These are phyloP conservation scores for Bombus waltoni DNA, from an alignment of 1,140 invertebrate genomes.

Conservation along the genomic window DNA sequence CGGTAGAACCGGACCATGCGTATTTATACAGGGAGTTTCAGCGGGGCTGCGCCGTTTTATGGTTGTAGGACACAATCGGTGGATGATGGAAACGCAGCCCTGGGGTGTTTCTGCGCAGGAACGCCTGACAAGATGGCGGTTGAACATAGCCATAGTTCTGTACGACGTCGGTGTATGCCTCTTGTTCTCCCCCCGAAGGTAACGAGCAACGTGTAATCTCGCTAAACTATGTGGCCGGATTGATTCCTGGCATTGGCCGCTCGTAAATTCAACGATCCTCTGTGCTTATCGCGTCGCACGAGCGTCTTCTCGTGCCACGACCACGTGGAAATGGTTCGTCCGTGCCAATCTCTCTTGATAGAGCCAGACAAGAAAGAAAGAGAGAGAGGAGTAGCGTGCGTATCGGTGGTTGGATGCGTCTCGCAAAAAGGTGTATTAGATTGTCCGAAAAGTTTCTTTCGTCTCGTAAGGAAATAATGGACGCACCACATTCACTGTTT, in stretches of 20 bases:
- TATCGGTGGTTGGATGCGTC: background rate
- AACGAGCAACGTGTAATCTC: conserved; percentile 73
- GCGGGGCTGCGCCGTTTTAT: conserved; percentile 15
- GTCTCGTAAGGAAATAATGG: too few species aligned
- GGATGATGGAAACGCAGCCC: conserved; percentile 67
- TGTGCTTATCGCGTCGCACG: conserved; percentile 69
- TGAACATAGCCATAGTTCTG: background rate
- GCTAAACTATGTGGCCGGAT: conserved; percentile 70
- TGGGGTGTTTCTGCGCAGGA: conserved; percentile 65
- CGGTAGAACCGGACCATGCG: conserved; percentile 30
- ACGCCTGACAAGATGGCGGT: conserved; percentile 70
- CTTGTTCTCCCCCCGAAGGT: conserved; percentile 44
- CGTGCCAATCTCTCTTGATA: background rate
- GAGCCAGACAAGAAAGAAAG: background rate
- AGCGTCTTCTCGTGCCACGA: conserved; percentile 9
- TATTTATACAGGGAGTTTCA: conserved; percentile 41
- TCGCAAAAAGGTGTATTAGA: background rate
- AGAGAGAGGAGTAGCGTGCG: too few species aligned
- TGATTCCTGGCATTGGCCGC: conserved; percentile 74
- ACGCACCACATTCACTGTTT: too few species aligned
- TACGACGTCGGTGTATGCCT: background rate
- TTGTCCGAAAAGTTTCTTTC: too few species aligned
- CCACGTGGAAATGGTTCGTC: background rate
- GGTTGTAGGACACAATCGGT: conserved; percentile 49
- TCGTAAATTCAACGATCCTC: conserved; percentile 69